Base-by-base conservation (phyloP, 2,888 invertebrate genomes). In the Pandemis cinnamomeana region DNA sequence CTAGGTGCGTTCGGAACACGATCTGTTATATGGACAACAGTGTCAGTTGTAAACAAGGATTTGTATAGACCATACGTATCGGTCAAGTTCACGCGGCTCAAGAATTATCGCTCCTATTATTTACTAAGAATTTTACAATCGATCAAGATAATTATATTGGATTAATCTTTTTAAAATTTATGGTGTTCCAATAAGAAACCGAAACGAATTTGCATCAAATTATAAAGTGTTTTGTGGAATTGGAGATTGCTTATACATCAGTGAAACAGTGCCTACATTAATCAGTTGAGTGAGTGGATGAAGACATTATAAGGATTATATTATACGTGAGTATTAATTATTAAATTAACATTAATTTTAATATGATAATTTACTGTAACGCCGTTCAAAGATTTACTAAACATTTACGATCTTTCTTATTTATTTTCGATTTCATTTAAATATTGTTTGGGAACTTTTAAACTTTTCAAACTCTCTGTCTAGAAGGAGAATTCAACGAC, bases 41-140 rank as follows among this genome's bases (percentile, higher is more conserved):
- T 94, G 93, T 90, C 94, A 94, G 94, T 94, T 91, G 93, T 94
- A 93, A 94, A 92, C 93, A 94, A 93, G 94, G 89, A 91, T 93
- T 92, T 92, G 94, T 93, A 91, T 93, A 91, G 93, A 87, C 90
- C 88, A 91, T 91, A 94, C 94, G 94, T 92, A 91, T 91, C 90
- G 89, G 83, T 86, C 87, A 89, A 86, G 91, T 91, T 89, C 84
- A 84, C 86, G 88, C 87, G 83, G 82, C 81, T 80, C 77, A 80
- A 86, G 84, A 83, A 88, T 86, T 85, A 86, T 85, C 83, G 84
- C 81, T 83, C 81, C 78, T 78, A 78, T 84, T 85, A 83, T 86
- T 85, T 82, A 77, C 82, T 83, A 80, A 80, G 81, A 83, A 85
- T 80, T 81, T 82, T 82, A 87, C 84, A 76, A 72, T 79, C 76